These are phyloP conservation scores for Gobionotothen gibberifrons DNA, from an alignment of 2,797 vertebrate genomes.

Conservation along the genomic window DNA sequence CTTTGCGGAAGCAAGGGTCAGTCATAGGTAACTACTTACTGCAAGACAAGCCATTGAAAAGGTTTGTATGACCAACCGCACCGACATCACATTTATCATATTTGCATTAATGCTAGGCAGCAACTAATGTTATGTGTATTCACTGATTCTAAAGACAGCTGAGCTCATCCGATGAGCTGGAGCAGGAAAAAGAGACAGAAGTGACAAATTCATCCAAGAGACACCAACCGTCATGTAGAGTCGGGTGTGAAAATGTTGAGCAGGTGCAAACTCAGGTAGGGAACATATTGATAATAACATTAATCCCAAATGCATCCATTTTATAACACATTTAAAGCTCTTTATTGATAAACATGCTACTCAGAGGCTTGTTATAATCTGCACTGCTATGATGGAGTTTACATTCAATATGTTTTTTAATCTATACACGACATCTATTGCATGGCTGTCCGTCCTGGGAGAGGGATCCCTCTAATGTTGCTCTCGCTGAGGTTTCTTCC, in stretches of 20 bases:
- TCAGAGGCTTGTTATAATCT: too few relatives aligned
- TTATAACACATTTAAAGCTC: background rate
- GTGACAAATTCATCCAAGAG: constrained; percentile 74
- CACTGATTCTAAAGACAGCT: constrained; percentile 76
- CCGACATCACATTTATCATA: constrained; percentile 8
- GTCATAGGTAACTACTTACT: constrained; percentile 85
- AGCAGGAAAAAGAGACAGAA: constrained; percentile 67
- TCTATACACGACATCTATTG: too few relatives aligned
- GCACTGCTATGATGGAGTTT: too few relatives aligned
- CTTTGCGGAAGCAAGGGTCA: constrained; percentile 86
- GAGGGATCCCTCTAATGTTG: too few relatives aligned
- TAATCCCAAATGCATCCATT: background rate
- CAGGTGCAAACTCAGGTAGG: constrained; percentile 71
- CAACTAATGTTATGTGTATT: constrained; percentile 61
- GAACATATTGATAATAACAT: constrained; percentile 28
- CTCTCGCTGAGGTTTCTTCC: too few relatives aligned
- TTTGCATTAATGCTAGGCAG: constrained; percentile 18
- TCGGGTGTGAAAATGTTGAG: constrained; percentile 53
- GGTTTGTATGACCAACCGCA: constrained; percentile 74
- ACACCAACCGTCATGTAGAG: constrained; percentile 64
- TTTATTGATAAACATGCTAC: constrained; percentile 15
- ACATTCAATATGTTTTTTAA: too few relatives aligned
- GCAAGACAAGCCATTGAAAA: constrained; percentile 81
- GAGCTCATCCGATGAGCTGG: constrained; percentile 69
- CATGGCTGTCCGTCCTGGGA: too few relatives aligned